A percentile compares a stretch with the other conserved stretches of the same genome.
These are phyloP conservation scores for Leuciscus waleckii DNA, from an alignment of 2,797 vertebrate species.

Conservation along the genomic window DNA sequence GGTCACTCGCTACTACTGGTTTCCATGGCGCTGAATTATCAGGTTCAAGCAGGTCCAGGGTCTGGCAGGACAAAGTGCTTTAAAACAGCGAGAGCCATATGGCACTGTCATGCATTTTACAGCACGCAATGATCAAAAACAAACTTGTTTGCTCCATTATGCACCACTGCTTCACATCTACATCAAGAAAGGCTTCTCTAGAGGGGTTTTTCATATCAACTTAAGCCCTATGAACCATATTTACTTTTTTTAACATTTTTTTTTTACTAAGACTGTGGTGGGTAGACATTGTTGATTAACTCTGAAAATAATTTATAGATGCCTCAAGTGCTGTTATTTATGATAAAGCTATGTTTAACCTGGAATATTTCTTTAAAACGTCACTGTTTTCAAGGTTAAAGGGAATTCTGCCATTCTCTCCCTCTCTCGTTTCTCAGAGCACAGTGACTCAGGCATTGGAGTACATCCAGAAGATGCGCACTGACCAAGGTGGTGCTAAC, in stretches of 20 bases:
- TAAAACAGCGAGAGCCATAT: slow-evolving; percentile 75
- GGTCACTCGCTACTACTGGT: slow-evolving; percentile 70
- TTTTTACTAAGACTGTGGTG: background rate
- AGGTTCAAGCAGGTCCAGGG: slow-evolving; percentile 71
- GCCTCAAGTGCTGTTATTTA: background rate
- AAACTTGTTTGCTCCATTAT: slow-evolving; percentile 29
- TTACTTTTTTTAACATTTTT: background rate
- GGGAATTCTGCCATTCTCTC: background rate
- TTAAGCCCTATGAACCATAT: background rate
- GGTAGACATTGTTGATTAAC: background rate
- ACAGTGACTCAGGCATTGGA: slow-evolving; percentile 81
- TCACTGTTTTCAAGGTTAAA: background rate
- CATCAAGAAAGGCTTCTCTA: background rate
- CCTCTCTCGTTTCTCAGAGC: slow-evolving; percentile 73
- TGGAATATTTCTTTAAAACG: background rate
- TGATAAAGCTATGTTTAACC: background rate
- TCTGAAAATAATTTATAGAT: background rate
- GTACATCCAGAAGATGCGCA: slow-evolving; percentile 81
- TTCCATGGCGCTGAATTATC: slow-evolving; percentile 82
- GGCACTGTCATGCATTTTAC: slow-evolving; percentile 76
- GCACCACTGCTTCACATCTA: background rate
- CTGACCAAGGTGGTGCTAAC: slow-evolving; percentile 76
- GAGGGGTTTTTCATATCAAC: background rate
- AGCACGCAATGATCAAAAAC: slow-evolving; percentile 54
- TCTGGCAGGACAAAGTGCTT: slow-evolving; percentile 72